Evolutionary conservation across 2,888 invertebrate genomes (phyloP), one percentile per base, ranked within the genome.

Genomic region (Cacoxenus indagator): DNA sequence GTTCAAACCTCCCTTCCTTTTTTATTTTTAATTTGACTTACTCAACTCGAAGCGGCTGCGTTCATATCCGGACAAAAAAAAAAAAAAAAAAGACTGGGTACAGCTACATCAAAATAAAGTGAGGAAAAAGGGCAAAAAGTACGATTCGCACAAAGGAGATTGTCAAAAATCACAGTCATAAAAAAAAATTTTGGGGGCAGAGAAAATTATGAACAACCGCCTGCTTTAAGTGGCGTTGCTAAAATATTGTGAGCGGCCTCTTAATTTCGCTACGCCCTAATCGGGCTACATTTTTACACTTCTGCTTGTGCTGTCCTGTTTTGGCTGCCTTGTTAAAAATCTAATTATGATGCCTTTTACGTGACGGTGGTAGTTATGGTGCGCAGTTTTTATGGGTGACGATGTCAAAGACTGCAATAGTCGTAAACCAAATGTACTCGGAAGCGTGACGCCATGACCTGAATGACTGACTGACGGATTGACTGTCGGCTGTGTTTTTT

Each of bases 281-380:
- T n/a, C n/a, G n/a, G n/a, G n/a, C n/a, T n/a, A n/a, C n/a, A n/a
- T n/a, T n/a, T n/a, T n/a, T n/a, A n/a, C n/a, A n/a, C n/a, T n/a
- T n/a, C n/a, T n/a, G n/a, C n/a, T n/a, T n/a, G n/a, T n/a, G n/a
- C n/a, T n/a, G n/a, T n/a, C n/a, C n/a, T n/a, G n/a, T n/a, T n/a
- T n/a, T n/a, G n/a, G n/a, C n/a, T n/a, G n/a, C n/a, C n/a, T n/a
- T n/a, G n/a, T n/a, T n/a, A 37, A 55, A 17, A 9, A 55, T 64
- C 81, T 81, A 81, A 81, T 80, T 80, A 80, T 80, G 82, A 80
- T 80, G 81, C 82, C 82, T 82, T 80, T 80, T 81, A 80, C 80
- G 80, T 80, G 80, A 77, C 82, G 76, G 37, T 57, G n/a, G 57
- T 57, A n/a, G 17, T 14, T 17, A 17, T n/a, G 17, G 19, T 5